Percentiles rank a stretch among this genome's conserved stretches.
phyloP scores from a whole-genome alignment of 2,113 vertebrate species.

The Athene cunicularia region DNA sequence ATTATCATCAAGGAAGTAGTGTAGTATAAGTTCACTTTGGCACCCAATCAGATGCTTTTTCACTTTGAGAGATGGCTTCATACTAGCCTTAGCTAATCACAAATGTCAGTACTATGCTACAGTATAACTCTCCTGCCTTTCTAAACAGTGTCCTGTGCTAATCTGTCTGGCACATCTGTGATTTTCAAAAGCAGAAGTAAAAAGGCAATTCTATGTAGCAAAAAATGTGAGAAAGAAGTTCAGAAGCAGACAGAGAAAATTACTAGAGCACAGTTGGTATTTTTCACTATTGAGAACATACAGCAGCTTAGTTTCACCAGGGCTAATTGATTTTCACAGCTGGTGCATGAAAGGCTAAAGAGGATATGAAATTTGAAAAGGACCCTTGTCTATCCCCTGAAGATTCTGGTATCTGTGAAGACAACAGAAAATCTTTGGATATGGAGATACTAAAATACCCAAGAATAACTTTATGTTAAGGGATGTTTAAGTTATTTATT shows the following conservation, averaged over 20 bases:
- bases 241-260: slow-evolving; percentile 61
- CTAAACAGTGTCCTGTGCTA: slow-evolving; percentile 54
- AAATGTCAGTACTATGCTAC: slow-evolving; percentile 51
- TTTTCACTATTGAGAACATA: slow-evolving; percentile 66
- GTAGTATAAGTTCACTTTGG: slow-evolving; percentile 16
- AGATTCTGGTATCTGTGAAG: background rate
- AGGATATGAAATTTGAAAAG: slow-evolving; percentile 61
- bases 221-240: slow-evolving; percentile 52
- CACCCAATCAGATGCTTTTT: slow-evolving; percentile 44
- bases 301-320: slow-evolving; percentile 50
- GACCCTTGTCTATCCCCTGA: slow-evolving; percentile 15
- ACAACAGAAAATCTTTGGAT: background rate
- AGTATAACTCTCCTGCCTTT: slow-evolving; percentile 33
- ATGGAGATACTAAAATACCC: background rate
- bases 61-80: slow-evolving; percentile 52
- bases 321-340: slow-evolving; percentile 77
- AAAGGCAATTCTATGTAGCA: slow-evolving; percentile 17
- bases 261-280: slow-evolving; percentile 35
- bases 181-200: slow-evolving; percentile 69
- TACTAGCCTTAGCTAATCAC: slow-evolving; percentile 41
- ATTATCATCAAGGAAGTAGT: slow-evolving; percentile 34
- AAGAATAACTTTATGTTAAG: background rate
- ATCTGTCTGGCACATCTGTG: slow-evolving; percentile 62
- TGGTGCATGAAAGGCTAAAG: slow-evolving; percentile 53
- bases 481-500: background rate